Base-by-base conservation (phyloP, 2,888 invertebrate genomes). In the Pammene aurita region DNA sequence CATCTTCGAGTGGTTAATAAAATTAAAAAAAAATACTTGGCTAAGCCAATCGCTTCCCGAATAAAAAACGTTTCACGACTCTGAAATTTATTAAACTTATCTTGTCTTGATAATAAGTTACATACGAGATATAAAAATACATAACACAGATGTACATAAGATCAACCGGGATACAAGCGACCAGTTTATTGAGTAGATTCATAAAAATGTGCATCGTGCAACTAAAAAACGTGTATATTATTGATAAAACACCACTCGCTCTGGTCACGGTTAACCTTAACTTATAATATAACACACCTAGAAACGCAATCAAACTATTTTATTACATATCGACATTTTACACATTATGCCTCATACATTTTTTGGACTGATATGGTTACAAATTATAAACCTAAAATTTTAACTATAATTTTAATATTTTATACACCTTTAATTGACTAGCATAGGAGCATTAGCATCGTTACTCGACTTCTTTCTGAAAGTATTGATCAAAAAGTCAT, bases 401-500 rank as follows among this genome's bases (percentile, higher is more conserved):
- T 6, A 54, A 55, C 13, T 26, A 55, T 18, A 18, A 50, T 6
- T 26, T 34, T 50, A 50, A 41, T 4, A 60, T 50, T 52, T 14
- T 14, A 5, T 52, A 55, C 18, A 55, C 13, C 18, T 63, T 76
- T 75, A 77, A 56, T 78, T 88, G 83, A 84, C 88, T 87, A 92
- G 84, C 88, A 90, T 88, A 71, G 85, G 85, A 78, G 83, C 81
- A 66, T 81, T 77, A 11, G 77, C 82, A 46, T 84, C 88, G 46
- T 74, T 71, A 48, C 60, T 75, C 14, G 72, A 76, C 71, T 87
- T 88, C 75, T 85, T 92, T 66, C 81, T 87, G 70, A 90, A 87
- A 0, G 85, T 75, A 63, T 92, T 92, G 26, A 92, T 89, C 1
- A 93, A 73, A 50, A 84, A 86, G 73, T 93, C 93, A 72, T 92